Evolutionary conservation across 2,888 invertebrate species (phyloP).

Genomic region (Leptopilina drosophilae): DNA sequence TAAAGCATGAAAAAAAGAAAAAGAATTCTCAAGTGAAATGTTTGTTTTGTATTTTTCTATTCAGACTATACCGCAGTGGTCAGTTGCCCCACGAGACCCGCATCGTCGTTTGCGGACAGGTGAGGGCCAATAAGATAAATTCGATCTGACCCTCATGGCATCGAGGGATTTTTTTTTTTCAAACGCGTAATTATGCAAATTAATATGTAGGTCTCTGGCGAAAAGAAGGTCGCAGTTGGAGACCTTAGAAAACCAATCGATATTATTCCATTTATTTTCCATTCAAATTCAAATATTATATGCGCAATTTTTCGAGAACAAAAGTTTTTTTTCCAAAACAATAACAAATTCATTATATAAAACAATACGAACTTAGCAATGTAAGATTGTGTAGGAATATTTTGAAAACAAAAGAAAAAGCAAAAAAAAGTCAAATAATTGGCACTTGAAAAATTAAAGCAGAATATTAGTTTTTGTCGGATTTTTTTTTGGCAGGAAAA

Average conservation of each 20-base stretch:
- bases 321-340: no score
- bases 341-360: no score
- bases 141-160: slow-evolving; percentile 76
- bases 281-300: not conserved
- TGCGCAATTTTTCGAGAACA: not conserved
- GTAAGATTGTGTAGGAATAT: no score
- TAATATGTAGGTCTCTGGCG: slow-evolving; percentile 58
- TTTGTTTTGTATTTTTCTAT: slow-evolving; percentile 47
- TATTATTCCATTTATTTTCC: not conserved
- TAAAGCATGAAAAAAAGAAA: no score
- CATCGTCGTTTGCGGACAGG: slow-evolving; percentile 72
- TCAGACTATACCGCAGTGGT: slow-evolving; percentile 70
- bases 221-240: slow-evolving; percentile 50
- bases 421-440: no score
- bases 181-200: slow-evolving; percentile 70
- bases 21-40: not conserved
- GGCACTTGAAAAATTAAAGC: no score
- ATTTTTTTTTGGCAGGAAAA: no score
- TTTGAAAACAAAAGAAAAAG: no score
- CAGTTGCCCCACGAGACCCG: slow-evolving; percentile 74
- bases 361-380: no score
- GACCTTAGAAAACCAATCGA: slow-evolving; percentile 32
- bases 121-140: slow-evolving; percentile 76
- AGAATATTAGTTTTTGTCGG: no score
- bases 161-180: slow-evolving; percentile 56